Conservation (phyloP, 2,113 vertebrate species). For the Nannobrachium achirus region DNA sequence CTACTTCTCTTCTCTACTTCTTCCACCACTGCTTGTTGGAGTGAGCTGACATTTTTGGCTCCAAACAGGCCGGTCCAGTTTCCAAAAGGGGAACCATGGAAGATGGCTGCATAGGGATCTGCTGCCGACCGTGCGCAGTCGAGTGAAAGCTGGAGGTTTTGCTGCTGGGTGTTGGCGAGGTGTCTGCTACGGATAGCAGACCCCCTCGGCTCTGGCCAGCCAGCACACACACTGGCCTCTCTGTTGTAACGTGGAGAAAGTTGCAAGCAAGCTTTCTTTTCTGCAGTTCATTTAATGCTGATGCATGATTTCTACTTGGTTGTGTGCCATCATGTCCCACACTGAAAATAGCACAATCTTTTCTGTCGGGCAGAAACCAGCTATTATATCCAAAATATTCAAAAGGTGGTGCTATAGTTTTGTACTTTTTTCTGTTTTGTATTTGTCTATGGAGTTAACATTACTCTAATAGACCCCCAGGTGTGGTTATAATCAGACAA, state of each 20-base stretch:
- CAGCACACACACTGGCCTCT: constrained; percentile 29
- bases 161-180: constrained; percentile 56
- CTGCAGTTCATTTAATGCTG: too few relatives aligned
- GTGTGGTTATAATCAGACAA: too few relatives aligned
- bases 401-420: too few relatives aligned
- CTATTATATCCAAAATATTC: too few relatives aligned
- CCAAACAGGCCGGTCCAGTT: constrained; percentile 34
- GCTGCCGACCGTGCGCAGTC: constrained; percentile 43
- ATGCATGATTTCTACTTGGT: too few relatives aligned
- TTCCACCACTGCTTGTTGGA: constrained; percentile 72
- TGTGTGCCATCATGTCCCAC: too few relatives aligned
- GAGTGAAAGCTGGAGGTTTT: constrained; percentile 39
- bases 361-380: too few relatives aligned
- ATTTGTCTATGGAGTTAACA: too few relatives aligned
- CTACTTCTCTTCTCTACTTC: constrained; percentile 62
- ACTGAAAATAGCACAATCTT: too few relatives aligned
- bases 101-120: constrained; percentile 47
- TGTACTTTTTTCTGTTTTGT: too few relatives aligned
- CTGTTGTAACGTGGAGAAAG: constrained; percentile 9
- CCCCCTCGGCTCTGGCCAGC: constrained; percentile 24
- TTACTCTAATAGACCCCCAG: too few relatives aligned
- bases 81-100: constrained; percentile 48
- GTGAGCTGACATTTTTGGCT: constrained; percentile 70
- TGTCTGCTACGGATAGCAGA: constrained; percentile 17
- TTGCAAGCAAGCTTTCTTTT: constrained; percentile 14